Evolutionary conservation across 2,888 invertebrate species (phyloP).

Genomic region (Mantis religiosa): DNA sequence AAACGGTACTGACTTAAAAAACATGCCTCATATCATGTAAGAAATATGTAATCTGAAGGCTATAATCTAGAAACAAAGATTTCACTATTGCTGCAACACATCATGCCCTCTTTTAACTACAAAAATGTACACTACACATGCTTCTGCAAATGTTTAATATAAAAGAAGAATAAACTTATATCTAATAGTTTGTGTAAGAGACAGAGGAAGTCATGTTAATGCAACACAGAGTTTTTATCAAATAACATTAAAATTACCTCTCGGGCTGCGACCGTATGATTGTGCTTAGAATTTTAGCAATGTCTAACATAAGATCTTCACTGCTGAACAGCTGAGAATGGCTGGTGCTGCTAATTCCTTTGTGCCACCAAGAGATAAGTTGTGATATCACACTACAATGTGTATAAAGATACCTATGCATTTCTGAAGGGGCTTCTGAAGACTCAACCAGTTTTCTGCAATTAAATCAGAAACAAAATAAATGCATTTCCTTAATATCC

Average conservation of each 20-base stretch:
- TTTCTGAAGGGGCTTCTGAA: not conserved
- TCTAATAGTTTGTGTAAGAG: no score
- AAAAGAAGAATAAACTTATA: no score
- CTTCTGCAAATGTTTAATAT: no score
- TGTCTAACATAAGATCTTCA: not conserved
- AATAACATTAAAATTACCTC: not conserved
- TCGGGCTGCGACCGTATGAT: not conserved
- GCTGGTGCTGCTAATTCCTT: not conserved
- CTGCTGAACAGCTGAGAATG: not conserved
- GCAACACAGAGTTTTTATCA: not conserved
- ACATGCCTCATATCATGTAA: no score
- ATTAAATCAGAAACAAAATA: no score
- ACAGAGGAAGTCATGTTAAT: not conserved
- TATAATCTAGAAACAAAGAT: no score
- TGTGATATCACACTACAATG: slow-evolving; percentile 13
- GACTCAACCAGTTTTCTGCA: slow-evolving; percentile 8
- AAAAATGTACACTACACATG: no score
- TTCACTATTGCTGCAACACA: no score
- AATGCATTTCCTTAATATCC: no score
- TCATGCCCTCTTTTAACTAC: no score
- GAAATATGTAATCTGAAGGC: no score
- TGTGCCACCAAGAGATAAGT: slow-evolving; percentile 22
- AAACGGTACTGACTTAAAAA: no score
- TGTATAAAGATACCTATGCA: not conserved
- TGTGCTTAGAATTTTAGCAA: slow-evolving; percentile 2